Percentiles rank a stretch among this genome's conserved stretches.
Evolutionary conservation across 2,888 invertebrate species (phyloP).

Genomic region (Cantharis nigra): DNA sequence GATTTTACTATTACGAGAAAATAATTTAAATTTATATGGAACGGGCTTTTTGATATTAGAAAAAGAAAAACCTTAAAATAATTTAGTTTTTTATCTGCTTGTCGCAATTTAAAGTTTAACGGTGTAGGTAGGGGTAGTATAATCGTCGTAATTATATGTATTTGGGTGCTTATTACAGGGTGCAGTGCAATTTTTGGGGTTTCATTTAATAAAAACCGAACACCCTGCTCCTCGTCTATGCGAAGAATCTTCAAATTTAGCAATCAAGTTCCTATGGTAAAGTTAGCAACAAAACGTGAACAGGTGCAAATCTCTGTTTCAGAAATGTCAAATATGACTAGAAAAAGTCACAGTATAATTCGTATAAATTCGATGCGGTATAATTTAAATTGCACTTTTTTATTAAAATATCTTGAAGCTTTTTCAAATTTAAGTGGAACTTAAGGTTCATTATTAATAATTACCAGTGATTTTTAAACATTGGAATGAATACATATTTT

Average conservation of each 20-base stretch:
- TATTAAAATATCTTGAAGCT: neutral
- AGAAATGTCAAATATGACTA: too few relatives aligned
- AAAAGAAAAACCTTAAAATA: neutral
- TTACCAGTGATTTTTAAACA: neutral
- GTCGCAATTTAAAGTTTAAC: neutral
- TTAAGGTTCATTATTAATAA: neutral
- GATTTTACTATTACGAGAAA: conserved; percentile 40
- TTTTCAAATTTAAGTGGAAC: neutral
- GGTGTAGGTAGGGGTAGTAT: neutral
- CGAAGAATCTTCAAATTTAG: neutral
- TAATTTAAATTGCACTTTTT: neutral
- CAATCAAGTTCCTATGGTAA: too few relatives aligned
- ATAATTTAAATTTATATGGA: conserved; percentile 38
- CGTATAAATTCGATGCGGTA: too few relatives aligned
- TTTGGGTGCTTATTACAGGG: neutral
- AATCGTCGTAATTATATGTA: neutral
- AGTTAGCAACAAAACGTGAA: too few relatives aligned
- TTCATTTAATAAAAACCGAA: neutral
- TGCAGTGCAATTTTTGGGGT: neutral
- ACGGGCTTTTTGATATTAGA: neutral
- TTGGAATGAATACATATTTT: neutral
- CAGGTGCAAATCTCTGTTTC: too few relatives aligned
- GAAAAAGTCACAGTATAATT: too few relatives aligned
- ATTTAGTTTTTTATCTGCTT: neutral
- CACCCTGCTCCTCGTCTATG: neutral